These are phyloP conservation scores for Plecotus auritus DNA, from an alignment of 2,113 vertebrate genomes.

Conservation along the genomic window DNA sequence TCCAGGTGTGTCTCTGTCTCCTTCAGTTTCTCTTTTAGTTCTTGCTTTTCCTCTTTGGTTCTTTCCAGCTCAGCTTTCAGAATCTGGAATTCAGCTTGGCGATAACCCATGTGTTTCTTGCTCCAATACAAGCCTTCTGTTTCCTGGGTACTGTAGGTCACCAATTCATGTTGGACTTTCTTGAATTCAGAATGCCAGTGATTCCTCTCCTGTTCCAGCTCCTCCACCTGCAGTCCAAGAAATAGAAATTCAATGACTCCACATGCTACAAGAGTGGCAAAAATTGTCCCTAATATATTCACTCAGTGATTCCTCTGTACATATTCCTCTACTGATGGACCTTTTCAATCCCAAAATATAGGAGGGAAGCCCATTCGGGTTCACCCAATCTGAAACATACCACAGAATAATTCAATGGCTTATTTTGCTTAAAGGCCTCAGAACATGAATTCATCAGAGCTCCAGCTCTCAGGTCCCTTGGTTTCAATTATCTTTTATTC, in stretches of 20 bases:
- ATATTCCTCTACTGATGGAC: neutral
- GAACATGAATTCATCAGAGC: neutral
- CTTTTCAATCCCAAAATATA: neutral
- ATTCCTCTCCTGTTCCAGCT: conserved; percentile 70
- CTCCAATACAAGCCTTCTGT: conserved; percentile 73
- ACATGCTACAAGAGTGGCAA: neutral
- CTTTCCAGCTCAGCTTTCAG: conserved; percentile 71
- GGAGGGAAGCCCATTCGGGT: neutral
- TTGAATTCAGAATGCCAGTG: conserved; percentile 75
- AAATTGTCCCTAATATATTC: neutral
- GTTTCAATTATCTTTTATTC: conserved; percentile 10
- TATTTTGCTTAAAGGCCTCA: conserved; percentile 18
- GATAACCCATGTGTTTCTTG: conserved; percentile 73
- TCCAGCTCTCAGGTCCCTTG: neutral
- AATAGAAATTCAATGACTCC: conserved; percentile 52
- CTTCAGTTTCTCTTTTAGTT: conserved; percentile 62
- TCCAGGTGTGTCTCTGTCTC: conserved; percentile 52
- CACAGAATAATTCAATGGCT: neutral
- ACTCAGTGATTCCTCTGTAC: neutral
- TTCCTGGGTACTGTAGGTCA: conserved; percentile 63
- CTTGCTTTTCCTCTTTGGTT: conserved; percentile 69
- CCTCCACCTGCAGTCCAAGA: conserved; percentile 68
- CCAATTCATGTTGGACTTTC: conserved; percentile 73
- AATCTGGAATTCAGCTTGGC: conserved; percentile 73
- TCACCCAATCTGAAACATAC: neutral